phyloP scores from a whole-genome alignment of 2,888 invertebrate species.

The Lasioglossum vierecki region DNA sequence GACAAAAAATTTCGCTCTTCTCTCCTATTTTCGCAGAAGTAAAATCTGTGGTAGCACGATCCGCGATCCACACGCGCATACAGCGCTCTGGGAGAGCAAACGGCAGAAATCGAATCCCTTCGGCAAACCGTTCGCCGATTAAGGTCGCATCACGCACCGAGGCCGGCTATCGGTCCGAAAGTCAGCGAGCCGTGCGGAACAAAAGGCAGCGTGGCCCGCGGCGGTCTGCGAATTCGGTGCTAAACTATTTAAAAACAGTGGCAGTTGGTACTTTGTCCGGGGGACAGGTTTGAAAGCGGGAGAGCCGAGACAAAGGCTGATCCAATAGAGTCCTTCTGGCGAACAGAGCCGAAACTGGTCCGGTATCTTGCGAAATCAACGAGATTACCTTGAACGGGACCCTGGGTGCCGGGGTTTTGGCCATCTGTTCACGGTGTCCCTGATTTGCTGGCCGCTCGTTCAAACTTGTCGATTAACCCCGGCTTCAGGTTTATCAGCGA shows the following conservation, averaged over 20 bases:
- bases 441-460: conserved; percentile 10
- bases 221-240: conserved; percentile 26
- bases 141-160: background rate
- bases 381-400: conserved; percentile 67
- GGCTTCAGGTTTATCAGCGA: background rate
- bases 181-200: conserved; percentile 20
- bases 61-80: background rate
- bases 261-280: conserved; percentile 68
- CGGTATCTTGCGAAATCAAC: conserved; percentile 70
- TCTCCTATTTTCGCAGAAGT: background rate
- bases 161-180: conserved; percentile 1
- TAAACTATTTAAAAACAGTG: conserved; percentile 58
- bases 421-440: conserved; percentile 63
- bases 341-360: conserved; percentile 48
- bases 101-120: background rate
- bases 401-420: conserved; percentile 1
- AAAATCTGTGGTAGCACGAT: background rate
- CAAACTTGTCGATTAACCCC: background rate
- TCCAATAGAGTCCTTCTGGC: conserved; percentile 67
- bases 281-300: conserved; percentile 57
- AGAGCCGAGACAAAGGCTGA: conserved; percentile 64
- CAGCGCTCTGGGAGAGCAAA: background rate
- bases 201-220: conserved; percentile 25
- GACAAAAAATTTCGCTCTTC: background rate
- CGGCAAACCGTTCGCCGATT: background rate